Percentiles rank a stretch among this genome's conserved stretches.
Conservation (phyloP, 2,113 vertebrate genomes). For the Podiceps cristatus region DNA sequence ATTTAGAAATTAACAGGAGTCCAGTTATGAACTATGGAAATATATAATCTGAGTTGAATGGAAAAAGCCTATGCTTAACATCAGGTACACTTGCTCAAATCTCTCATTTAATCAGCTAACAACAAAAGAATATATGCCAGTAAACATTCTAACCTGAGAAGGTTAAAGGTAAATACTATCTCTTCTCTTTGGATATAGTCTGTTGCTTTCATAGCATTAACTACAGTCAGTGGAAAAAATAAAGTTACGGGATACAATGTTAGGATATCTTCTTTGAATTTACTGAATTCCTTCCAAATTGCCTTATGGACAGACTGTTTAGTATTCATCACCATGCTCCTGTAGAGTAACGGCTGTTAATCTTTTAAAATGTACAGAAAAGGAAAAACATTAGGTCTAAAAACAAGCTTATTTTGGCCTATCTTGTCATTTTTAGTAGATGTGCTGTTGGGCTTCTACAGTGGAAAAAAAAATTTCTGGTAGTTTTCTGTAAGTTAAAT, state of each 20-base stretch:
- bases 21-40: background rate
- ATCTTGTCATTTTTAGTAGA: background rate
- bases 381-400: conserved; percentile 1
- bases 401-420: background rate
- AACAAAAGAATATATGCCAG: background rate
- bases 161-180: background rate
- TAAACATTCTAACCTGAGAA: background rate
- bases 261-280: background rate
- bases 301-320: conserved; percentile 29
- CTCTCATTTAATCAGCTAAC: background rate
- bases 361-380: conserved; percentile 40
- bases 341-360: conserved; percentile 49
- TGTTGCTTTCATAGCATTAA: background rate
- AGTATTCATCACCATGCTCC: conserved; percentile 38
- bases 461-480: background rate
- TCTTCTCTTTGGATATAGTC: background rate
- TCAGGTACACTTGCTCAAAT: background rate
- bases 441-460: background rate
- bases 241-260: background rate
- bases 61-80: background rate
- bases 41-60: background rate
- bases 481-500: conserved; percentile 14
- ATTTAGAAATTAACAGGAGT: background rate
- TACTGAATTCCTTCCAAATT: conserved; percentile 42
- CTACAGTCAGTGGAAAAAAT: background rate